Conservation (phyloP, 2,113 vertebrate species). For the Leptosomus discolor region DNA sequence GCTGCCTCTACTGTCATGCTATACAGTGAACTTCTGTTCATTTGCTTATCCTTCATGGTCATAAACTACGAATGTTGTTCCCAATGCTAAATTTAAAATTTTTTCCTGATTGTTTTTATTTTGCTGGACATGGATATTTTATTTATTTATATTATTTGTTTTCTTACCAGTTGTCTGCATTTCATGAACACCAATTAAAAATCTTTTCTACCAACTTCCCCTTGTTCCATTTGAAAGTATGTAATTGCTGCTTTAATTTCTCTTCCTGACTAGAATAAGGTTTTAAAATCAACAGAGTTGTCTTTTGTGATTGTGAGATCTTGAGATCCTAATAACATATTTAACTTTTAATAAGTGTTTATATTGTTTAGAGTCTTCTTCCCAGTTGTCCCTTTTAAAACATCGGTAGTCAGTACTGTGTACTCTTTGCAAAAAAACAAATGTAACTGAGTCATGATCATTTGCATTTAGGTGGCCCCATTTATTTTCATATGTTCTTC, state of each 20-base stretch:
- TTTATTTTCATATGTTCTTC: not conserved
- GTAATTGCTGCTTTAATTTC: slow-evolving; percentile 52
- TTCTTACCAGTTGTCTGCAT: slow-evolving; percentile 64
- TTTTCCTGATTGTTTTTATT: slow-evolving; percentile 56
- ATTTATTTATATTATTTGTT: slow-evolving; percentile 62
- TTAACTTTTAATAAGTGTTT: not conserved
- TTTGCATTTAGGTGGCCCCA: not conserved
- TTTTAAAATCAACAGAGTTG: slow-evolving; percentile 12
- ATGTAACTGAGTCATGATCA: not conserved
- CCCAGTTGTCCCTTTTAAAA: not conserved
- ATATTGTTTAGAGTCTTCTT: not conserved
- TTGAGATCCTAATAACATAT: not conserved
- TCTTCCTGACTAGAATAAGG: slow-evolving; percentile 35
- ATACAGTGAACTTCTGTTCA: not conserved
- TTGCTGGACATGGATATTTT: slow-evolving; percentile 55
- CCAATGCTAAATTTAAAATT: slow-evolving; percentile 5
- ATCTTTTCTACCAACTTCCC: slow-evolving; percentile 58
- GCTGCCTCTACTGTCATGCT: slow-evolving; percentile 1
- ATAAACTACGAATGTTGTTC: slow-evolving; percentile 13
- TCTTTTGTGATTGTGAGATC: slow-evolving; percentile 4
- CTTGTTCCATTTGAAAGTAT: slow-evolving; percentile 63
- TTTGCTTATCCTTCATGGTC: slow-evolving; percentile 25
- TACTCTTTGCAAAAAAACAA: not conserved
- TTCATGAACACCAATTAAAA: slow-evolving; percentile 63
- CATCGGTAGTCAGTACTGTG: not conserved